These are phyloP conservation scores for Habroteleia sp. DNA, from an alignment of 2,888 invertebrate genomes.

Conservation along the genomic window DNA sequence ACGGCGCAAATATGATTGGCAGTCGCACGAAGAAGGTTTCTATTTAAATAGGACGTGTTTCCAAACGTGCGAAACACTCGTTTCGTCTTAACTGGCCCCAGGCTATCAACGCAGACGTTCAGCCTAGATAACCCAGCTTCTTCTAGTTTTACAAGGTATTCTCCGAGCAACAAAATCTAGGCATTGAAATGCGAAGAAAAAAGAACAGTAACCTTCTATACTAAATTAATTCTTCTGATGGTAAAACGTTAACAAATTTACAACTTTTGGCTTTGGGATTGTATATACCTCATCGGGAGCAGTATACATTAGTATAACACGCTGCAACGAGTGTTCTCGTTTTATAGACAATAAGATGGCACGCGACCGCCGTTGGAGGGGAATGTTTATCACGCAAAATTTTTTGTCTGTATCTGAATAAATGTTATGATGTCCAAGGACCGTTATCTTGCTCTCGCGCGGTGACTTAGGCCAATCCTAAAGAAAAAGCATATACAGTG, in stretches of 20 bases:
- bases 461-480: not conserved
- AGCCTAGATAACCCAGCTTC: conserved; percentile 69
- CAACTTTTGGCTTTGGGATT: too few species aligned
- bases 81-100: conserved; percentile 64
- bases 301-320: too few species aligned
- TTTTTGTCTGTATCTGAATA: conserved; percentile 2
- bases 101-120: conserved; percentile 70
- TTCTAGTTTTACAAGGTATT: conserved; percentile 30
- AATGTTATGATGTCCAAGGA: not conserved
- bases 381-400: not conserved
- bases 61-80: conserved; percentile 27
- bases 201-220: too few species aligned
- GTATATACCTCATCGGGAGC: too few species aligned
- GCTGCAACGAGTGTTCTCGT: too few species aligned
- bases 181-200: conserved; percentile 2
- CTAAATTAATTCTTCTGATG: too few species aligned
- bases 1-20: conserved; percentile 33
- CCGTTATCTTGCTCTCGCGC: conserved; percentile 29
- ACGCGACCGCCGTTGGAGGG: not conserved
- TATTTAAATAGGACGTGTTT: conserved; percentile 42
- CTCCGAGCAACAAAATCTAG: conserved; percentile 8
- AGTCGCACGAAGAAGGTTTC: conserved; percentile 22
- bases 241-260: too few species aligned
- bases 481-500: conserved; percentile 19
- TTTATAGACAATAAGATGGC: not conserved